Evolutionary conservation across 64 coral and sea anemone genomes (phyloP).

Genomic region (Pocillopora verrucosa): DNA sequence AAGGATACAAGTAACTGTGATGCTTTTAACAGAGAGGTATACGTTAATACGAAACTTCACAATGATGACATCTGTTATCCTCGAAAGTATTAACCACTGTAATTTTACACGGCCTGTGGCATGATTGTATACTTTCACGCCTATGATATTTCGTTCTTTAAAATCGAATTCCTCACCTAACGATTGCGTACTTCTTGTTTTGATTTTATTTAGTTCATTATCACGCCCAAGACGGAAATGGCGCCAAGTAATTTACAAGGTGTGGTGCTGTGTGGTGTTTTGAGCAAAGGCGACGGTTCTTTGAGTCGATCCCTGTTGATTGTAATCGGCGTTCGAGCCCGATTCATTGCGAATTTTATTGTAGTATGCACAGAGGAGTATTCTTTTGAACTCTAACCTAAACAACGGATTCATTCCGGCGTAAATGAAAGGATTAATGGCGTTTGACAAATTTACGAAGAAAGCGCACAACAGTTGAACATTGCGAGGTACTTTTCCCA

Average conservation of each 20-base stretch:
- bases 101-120: not conserved
- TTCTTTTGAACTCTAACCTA: not conserved
- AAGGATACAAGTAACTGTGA: no score
- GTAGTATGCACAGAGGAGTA: not conserved
- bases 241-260: not conserved
- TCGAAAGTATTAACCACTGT: not conserved
- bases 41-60: no score
- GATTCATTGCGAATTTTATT: not conserved
- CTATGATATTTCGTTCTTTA: no score
- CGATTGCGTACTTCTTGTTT: no score
- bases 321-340: not conserved
- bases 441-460: not conserved
- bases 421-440: constrained; percentile 11
- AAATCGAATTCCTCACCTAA: no score
- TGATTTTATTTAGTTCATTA: no score
- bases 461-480: not conserved
- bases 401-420: constrained; percentile 14
- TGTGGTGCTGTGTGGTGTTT: not conserved
- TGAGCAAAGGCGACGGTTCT: not conserved
- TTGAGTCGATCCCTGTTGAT: not conserved
- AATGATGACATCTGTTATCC: not conserved
- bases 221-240: no score
- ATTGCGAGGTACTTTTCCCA: not conserved
- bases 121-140: not conserved
- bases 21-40: no score